These are phyloP conservation scores for Rhineura floridana DNA, from an alignment of 2,113 vertebrate species.

Conservation along the genomic window DNA sequence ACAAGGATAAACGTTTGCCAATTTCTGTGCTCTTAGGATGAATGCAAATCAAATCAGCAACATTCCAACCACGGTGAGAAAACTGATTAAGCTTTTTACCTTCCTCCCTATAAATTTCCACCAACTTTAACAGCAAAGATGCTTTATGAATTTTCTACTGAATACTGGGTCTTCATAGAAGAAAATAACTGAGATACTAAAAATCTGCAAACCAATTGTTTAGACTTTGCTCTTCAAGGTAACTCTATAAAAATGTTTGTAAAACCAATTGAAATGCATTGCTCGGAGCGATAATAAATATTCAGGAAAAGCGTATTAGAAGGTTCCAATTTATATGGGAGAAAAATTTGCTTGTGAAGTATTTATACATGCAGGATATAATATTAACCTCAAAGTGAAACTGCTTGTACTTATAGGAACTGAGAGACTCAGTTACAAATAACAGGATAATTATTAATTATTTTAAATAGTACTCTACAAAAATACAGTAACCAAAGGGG, in stretches of 20 bases:
- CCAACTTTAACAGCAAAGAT: constrained; percentile 9
- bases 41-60: neutral
- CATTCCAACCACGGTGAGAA: neutral
- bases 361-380: constrained; percentile 44
- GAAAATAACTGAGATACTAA: constrained; percentile 30
- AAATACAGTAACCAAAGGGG: constrained; percentile 31
- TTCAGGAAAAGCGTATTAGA: constrained; percentile 50
- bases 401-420: constrained; percentile 44
- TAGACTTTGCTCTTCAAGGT: constrained; percentile 5
- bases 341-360: constrained; percentile 60
- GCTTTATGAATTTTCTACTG: neutral
- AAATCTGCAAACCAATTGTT: constrained; percentile 9
- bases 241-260: constrained; percentile 31
- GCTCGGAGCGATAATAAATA: constrained; percentile 22
- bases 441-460: constrained; percentile 64
- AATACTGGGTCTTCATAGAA: neutral
- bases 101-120: neutral
- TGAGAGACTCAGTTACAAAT: constrained; percentile 48
- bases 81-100: neutral
- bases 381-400: constrained; percentile 48
- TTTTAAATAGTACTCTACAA: constrained; percentile 54
- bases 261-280: constrained; percentile 39
- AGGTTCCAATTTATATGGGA: constrained; percentile 46
- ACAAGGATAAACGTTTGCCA: neutral
- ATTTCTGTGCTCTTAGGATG: neutral